Conservation (phyloP, 1,140 invertebrate species). For the Pomacea maculata region DNA sequence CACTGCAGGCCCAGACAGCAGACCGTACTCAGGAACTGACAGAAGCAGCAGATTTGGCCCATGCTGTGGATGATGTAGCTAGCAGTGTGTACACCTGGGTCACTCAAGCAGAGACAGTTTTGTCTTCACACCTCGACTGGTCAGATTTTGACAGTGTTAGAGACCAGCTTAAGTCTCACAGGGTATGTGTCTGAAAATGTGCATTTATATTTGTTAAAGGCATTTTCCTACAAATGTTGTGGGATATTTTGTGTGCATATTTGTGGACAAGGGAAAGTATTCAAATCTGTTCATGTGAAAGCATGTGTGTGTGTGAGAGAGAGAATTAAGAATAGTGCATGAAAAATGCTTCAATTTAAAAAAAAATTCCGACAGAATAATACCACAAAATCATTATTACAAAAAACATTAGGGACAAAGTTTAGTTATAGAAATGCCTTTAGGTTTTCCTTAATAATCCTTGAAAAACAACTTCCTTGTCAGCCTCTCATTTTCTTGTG, state of each 20-base stretch:
- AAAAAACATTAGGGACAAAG: no score
- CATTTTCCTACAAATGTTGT: not conserved
- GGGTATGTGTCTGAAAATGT: constrained; percentile 70
- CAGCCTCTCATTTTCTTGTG: no score
- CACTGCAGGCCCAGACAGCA: constrained; percentile 76
- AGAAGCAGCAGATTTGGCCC: constrained; percentile 87
- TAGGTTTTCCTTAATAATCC: no score
- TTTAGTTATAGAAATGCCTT: no score
- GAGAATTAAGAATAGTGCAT: no score
- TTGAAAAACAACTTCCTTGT: no score
- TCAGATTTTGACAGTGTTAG: constrained; percentile 81
- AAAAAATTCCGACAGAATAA: no score
- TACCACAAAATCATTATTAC: no score
- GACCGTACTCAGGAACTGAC: constrained; percentile 77
- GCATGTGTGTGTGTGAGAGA: no score
- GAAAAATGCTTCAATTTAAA: no score
- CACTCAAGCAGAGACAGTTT: constrained; percentile 81
- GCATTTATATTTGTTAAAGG: not conserved
- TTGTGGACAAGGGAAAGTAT: not conserved
- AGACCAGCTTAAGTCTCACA: constrained; percentile 83
- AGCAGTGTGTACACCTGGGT: constrained; percentile 84
- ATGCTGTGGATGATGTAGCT: constrained; percentile 84
- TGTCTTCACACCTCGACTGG: constrained; percentile 79
- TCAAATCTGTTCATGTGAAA: no score
- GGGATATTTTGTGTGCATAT: not conserved